Evolutionary conservation across 2,888 invertebrate species (phyloP).

Genomic region (Tetramorium bicarinatum): DNA sequence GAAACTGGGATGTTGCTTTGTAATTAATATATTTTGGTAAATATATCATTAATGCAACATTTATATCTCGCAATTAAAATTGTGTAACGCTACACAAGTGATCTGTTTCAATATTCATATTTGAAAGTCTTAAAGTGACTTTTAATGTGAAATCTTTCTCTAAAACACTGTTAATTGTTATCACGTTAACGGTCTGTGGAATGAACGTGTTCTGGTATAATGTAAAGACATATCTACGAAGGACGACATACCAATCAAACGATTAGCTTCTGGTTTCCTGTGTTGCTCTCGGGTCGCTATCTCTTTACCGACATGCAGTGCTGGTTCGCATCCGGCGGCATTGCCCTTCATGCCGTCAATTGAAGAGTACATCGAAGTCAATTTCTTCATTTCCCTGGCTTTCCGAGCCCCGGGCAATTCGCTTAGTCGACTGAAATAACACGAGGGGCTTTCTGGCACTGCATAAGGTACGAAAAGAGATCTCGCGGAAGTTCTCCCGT

Average conservation of each 20-base stretch:
- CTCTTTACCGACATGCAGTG: conserved; percentile 8
- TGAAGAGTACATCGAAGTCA: conserved; percentile 43
- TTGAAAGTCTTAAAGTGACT: neutral
- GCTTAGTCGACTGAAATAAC: conserved; percentile 40
- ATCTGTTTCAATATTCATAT: neutral
- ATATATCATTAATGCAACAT: neutral
- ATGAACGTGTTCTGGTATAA: neutral
- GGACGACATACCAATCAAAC: conserved; percentile 18
- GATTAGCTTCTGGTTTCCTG: conserved; percentile 37
- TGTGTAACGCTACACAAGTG: neutral
- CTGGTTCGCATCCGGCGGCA: conserved; percentile 25
- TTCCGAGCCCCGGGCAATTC: conserved; percentile 36
- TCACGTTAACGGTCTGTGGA: neutral
- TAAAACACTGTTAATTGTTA: neutral
- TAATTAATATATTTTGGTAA: neutral
- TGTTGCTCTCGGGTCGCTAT: conserved; percentile 3
- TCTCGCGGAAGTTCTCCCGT: conserved; percentile 4
- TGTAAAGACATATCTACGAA: conserved; percentile 3
- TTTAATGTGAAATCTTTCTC: neutral
- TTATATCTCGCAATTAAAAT: neutral
- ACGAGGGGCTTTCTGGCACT: conserved; percentile 1
- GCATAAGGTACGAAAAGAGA: conserved; percentile 30
- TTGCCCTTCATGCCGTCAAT: conserved; percentile 34
- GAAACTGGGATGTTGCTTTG: too few relatives aligned
- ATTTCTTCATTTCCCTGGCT: conserved; percentile 50